Base-by-base conservation (phyloP, 2,888 invertebrate species). In the Rhagophthalmus giganteus region DNA sequence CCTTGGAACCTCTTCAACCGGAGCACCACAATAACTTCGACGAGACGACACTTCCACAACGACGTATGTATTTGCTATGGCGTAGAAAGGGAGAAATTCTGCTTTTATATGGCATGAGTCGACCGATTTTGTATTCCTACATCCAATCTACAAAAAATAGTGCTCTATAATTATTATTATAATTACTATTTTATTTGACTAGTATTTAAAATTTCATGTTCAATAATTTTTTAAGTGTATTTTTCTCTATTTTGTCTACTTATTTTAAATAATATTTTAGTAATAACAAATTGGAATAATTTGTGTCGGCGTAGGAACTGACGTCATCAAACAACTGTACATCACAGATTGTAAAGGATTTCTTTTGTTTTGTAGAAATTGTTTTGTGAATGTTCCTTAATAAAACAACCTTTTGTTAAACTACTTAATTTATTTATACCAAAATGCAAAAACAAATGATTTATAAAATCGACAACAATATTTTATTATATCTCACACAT, bases 1-100 rank as follows among this genome's bases (percentile, higher is more conserved):
- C 20, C 7, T 20, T 7, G 3, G 7, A 20, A 20, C 20, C 52
- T 52, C 55, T 33, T 46, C 15, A 38, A 49, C 7, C 7, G 7
- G 20, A 20, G 20, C 46, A 49, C 40, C 26, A 20, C 30, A 37
- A 47, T 49, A 51, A 50, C 57, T 47, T 63, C 61, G 60, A 5
- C 20, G 7, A 20, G n/a, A n/a, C n/a, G n/a, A 20, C 7, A 20
- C 20, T 20, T 5, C 4, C 20, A 20, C 20, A 20, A 20, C 3
- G 7, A 5, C 4, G 20, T 20, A n/a, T n/a, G n/a, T n/a, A n/a
- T n/a, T n/a, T n/a, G n/a, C n/a, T n/a, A n/a, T n/a, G n/a, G n/a
- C 20, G 20, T 5, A 20, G 20, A 7, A 5, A 20, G 20, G 20
- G 20, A 7, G 3, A 20, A 20, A 20, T 3, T 3, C 3, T 7